Evolutionary conservation across 1,140 invertebrate genomes (phyloP), one percentile per base, ranked within the genome.

Genomic region (Ooceraea biroi): DNA sequence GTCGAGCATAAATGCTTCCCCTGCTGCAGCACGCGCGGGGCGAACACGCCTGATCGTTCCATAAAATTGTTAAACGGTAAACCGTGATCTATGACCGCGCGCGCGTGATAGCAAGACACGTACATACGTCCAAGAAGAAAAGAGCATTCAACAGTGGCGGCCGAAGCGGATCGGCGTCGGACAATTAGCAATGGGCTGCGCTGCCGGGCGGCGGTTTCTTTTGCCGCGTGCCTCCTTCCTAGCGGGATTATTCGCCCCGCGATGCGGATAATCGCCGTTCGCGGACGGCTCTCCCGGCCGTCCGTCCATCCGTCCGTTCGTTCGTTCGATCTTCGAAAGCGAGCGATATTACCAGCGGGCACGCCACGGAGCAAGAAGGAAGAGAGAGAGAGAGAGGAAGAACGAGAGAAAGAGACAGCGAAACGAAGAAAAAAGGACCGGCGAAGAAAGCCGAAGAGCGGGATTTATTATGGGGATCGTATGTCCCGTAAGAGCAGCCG

Each of bases 121-220:
- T 76, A 60, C 55, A 25, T 61, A 25, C 30, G 71, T 55, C 46
- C n/a, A 3, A 50, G 11, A 0, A 25, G n/a, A 57, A 69, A n/a
- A n/a, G n/a, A n/a, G n/a, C n/a, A n/a, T n/a, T 52, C 44, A 36
- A 52, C 27, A 41, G 25, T 17, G n/a, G 71, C 52, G 83, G 69
- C 66, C 55, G 82, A 85, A 72, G 84, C 74, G 57, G 68, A 85
- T 72, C 25, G 41, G 57, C 50, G 44, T 19, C 68, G 41, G 72
- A 88, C 73, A 88, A 86, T 88, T 84, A 88, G 82, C 86, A 74
- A 74, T 44, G 68, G 71, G 85, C 84, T 86, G 55, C 69, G 73
- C 68, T 57, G 85, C 25, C 77, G 63, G 63, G 41, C 25, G 57
- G 78, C 55, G 76, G 76, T 66, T 91, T 91, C 86, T 91, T 36